Evolutionary conservation across 2,797 vertebrate genomes (phyloP).

Genomic region (Chaetodon trifasciatus): DNA sequence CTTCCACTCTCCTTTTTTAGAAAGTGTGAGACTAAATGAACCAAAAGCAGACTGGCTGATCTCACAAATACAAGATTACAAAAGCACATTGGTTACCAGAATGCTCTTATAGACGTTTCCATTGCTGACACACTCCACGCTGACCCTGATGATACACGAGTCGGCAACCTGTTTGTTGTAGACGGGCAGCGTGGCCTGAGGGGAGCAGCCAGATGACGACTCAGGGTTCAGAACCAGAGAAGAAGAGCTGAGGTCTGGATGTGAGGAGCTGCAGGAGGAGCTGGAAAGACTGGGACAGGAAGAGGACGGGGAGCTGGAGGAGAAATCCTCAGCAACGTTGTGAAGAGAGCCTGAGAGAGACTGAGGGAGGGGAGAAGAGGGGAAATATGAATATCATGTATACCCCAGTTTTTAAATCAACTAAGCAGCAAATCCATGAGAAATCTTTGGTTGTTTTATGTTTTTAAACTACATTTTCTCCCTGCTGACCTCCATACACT

Average conservation of each 20-base stretch:
- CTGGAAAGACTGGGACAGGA: constrained; percentile 68
- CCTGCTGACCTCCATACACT: background rate
- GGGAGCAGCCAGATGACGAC: constrained; percentile 55
- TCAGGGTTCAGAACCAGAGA: constrained; percentile 66
- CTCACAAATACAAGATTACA: background rate
- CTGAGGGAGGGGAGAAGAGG: constrained; percentile 57
- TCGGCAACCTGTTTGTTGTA: constrained; percentile 87
- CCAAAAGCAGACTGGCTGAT: background rate
- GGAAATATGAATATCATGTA: background rate
- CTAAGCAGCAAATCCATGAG: background rate
- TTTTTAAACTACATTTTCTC: background rate
- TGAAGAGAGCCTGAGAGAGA: constrained; percentile 82
- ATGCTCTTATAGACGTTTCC: constrained; percentile 94
- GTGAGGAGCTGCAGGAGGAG: constrained; percentile 79
- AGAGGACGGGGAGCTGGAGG: constrained; percentile 49
- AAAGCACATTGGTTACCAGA: constrained; percentile 82
- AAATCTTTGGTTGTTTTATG: background rate
- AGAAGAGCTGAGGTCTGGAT: constrained; percentile 77
- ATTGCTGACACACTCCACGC: constrained; percentile 85
- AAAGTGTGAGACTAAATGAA: background rate
- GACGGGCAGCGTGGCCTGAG: constrained; percentile 68
- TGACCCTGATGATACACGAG: constrained; percentile 89
- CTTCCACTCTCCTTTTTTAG: background rate
- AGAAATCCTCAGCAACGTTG: constrained; percentile 78
- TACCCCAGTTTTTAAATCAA: background rate